Evolutionary conservation across 1,140 invertebrate genomes (phyloP).

Genomic region (Arctopsyche grandis): DNA sequence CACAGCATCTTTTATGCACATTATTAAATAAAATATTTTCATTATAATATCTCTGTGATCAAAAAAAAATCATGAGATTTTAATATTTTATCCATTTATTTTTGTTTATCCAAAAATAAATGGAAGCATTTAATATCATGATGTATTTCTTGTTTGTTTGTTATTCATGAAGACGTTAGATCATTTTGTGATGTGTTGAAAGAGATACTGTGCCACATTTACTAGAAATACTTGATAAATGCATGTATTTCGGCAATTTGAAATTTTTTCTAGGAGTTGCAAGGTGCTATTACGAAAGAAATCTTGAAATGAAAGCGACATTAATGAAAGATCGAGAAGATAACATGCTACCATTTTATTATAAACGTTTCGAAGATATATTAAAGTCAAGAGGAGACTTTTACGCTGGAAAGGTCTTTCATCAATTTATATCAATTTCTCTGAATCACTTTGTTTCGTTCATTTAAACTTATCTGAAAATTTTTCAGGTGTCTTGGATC

Average conservation of each 20-base stretch:
- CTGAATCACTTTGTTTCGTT: conserved; percentile 17
- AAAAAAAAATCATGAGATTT: no score
- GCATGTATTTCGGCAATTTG: no score
- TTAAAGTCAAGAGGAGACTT: conserved; percentile 46
- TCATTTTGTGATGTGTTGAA: no score
- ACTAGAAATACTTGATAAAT: no score
- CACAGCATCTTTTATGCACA: neutral
- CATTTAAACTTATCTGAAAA: neutral
- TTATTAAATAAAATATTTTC: no score
- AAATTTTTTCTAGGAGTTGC: conserved; percentile 44
- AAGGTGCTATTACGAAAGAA: conserved; percentile 37
- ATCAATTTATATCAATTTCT: neutral
- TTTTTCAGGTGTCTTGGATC: conserved; percentile 47
- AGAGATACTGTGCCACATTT: no score
- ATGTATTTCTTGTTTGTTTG: no score
- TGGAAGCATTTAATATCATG: no score
- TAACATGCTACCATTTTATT: conserved; percentile 44
- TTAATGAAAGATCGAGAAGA: conserved; percentile 32
- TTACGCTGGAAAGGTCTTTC: conserved; percentile 45
- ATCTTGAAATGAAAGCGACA: conserved; percentile 29
- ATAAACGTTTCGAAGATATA: conserved; percentile 41
- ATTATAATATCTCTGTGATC: no score
- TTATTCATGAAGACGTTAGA: no score
- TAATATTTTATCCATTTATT: no score
- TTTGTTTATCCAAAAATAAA: no score